Evolutionary conservation across 2,113 vertebrate species (phyloP).

Genomic region (Litocranius walleri): DNA sequence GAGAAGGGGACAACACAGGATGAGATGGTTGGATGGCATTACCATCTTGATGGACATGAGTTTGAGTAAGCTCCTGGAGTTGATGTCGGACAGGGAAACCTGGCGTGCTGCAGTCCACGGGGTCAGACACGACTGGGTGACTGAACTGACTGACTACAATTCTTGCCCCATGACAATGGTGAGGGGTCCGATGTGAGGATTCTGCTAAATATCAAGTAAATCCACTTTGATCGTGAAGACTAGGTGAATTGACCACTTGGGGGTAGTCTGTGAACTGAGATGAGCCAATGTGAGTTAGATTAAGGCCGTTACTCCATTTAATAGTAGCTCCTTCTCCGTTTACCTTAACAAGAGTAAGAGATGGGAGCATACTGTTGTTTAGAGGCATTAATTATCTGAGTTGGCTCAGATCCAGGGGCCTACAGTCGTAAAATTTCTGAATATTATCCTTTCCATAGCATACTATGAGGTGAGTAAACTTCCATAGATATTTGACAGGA

Average conservation of each 20-base stretch:
- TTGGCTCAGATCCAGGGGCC: background rate
- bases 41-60: background rate
- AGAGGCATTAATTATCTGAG: background rate
- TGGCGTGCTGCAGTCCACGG: background rate
- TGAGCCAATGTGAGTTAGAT: background rate
- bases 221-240: background rate
- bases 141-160: background rate
- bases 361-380: background rate
- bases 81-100: background rate
- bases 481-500: background rate
- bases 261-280: background rate
- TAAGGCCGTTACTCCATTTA: background rate
- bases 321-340: no score
- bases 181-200: background rate
- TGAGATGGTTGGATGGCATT: background rate
- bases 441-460: background rate
- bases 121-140: background rate
- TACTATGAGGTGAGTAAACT: background rate
- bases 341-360: background rate
- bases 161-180: background rate
- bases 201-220: background rate
- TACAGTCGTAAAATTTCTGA: background rate
- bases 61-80: fast-evolving
- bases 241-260: background rate
- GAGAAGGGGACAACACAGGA: background rate